These are phyloP conservation scores for Andrena marginata DNA, from an alignment of 2,888 invertebrate genomes.

Conservation along the genomic window DNA sequence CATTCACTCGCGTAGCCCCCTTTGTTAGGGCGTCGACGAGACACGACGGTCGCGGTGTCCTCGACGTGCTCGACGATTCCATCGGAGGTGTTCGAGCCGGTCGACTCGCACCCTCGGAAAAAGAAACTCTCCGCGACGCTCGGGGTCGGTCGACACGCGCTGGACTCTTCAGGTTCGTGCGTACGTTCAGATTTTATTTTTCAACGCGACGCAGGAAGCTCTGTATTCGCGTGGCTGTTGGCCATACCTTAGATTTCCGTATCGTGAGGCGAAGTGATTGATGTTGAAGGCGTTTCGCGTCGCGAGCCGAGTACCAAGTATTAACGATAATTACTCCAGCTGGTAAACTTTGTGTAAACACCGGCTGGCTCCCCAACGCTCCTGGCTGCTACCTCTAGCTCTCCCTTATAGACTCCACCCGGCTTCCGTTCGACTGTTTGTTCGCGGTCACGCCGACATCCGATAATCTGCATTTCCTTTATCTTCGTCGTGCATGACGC, in stretches of 20 bases:
- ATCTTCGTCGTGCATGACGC: not conserved
- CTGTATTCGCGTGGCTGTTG: conserved; percentile 65
- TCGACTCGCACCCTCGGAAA: not conserved
- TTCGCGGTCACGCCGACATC: not conserved
- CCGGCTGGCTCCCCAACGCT: conserved; percentile 29
- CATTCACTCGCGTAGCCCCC: not conserved
- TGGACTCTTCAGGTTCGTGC: not conserved
- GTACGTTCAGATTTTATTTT: not conserved
- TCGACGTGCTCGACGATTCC: conserved; percentile 23
- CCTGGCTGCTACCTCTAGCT: not conserved
- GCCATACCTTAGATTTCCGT: conserved; percentile 62
- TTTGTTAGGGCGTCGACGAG: conserved; percentile 25
- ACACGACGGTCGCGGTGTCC: conserved; percentile 8
- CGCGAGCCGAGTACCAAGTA: conserved; percentile 43
- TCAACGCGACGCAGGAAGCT: not conserved
- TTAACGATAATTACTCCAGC: conserved; percentile 69
- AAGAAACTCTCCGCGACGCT: not conserved
- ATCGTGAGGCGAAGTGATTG: conserved; percentile 70
- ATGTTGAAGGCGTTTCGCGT: conserved; percentile 70
- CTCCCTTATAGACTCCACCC: not conserved
- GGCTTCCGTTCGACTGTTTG: not conserved
- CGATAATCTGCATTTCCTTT: conserved; percentile 15
- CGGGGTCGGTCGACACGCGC: not conserved
- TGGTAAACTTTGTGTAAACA: conserved; percentile 72
- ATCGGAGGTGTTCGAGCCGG: conserved; percentile 6